These are phyloP conservation scores for Cydia splendana DNA, from an alignment of 1,140 invertebrate species.

Conservation along the genomic window DNA sequence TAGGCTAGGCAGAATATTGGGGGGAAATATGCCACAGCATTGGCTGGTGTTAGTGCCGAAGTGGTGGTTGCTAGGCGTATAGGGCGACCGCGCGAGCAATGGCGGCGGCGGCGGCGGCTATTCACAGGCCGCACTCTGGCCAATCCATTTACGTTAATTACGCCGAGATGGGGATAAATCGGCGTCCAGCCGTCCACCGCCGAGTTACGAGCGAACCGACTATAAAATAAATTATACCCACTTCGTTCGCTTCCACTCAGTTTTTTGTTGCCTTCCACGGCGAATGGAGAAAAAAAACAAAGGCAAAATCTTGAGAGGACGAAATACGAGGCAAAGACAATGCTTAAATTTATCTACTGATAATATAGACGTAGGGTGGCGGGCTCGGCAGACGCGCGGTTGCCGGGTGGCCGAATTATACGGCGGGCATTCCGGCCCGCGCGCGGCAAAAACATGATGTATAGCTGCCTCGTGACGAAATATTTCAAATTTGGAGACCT, in stretches of 20 bases:
- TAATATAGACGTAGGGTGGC: conserved; percentile 78
- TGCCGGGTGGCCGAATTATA: conserved; percentile 78
- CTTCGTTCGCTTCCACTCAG: conserved; percentile 76
- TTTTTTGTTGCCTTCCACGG: conserved; percentile 75
- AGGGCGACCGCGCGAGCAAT: conserved; percentile 39
- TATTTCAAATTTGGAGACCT: conserved; percentile 76
- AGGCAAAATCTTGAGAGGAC: conserved; percentile 75
- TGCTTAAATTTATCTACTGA: conserved; percentile 79
- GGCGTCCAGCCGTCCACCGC: conserved; percentile 77
- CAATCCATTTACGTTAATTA: conserved; percentile 80
- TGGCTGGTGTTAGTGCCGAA: conserved; percentile 42
- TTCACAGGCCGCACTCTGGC: conserved; percentile 64
- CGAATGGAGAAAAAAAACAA: conserved; percentile 65
- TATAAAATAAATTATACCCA: conserved; percentile 80
- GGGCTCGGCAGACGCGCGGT: conserved; percentile 67
- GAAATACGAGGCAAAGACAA: conserved; percentile 80
- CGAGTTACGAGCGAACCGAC: conserved; percentile 77
- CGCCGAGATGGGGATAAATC: conserved; percentile 77
- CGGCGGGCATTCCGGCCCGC: conserved; percentile 69
- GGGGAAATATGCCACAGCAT: not conserved
- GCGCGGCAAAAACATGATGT: conserved; percentile 76
- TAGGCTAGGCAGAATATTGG: not conserved
- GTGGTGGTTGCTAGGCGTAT: conserved; percentile 49
- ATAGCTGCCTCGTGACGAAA: conserved; percentile 76
- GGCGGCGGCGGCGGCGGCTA: conserved; percentile 42